Evolutionary conservation across 1,140 invertebrate genomes (phyloP), one percentile per base, ranked within the genome.

Genomic region (Andricus grossulariae): DNA sequence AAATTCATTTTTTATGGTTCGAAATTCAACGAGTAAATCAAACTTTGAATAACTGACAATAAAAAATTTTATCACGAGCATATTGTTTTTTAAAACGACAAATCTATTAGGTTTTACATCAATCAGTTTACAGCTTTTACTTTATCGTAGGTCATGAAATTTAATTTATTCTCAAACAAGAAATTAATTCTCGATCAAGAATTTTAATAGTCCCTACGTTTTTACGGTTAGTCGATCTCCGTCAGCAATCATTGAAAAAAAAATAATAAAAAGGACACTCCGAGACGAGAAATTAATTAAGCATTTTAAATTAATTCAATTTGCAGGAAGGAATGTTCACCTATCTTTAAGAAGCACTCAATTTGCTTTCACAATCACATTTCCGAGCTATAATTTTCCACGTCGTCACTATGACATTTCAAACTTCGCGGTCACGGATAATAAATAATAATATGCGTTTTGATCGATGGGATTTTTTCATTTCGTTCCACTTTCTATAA

Each of bases 401-500:
- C 25, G 25, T 66, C 25, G 25, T 66, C 25, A 66, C 60, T 32
- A 66, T 66, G 32, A 66, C 7, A 66, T 8, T 25, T 66, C 25
- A n/a, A 66, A 39, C 39, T 66, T 45, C 32, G n/a, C 60, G n/a
- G 60, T 66, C 60, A 66, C 39, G 60, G 60, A 66, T 66, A 66
- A 66, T 66, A 39, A 66, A 45, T 32, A 32, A 32, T 32, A 32
- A 32, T 66, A 66, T 25, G 32, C 25, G 5, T 16, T 45, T 39
- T 66, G 60, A 66, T 66, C 13, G 16, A 66, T 32, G 32, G 25
- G 11, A 66, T 66, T 66, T 66, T 66, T 66, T 45, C n/a, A 66
- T 39, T 45, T 66, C 60, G 60, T 66, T 66, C 60, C 60, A 66
- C 60, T 66, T 66, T 66, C 60, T 66, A 66, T 66, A 16, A 25